Evolutionary conservation across 2,797 vertebrate species (phyloP).

Genomic region (Notolabrus celidotus): DNA sequence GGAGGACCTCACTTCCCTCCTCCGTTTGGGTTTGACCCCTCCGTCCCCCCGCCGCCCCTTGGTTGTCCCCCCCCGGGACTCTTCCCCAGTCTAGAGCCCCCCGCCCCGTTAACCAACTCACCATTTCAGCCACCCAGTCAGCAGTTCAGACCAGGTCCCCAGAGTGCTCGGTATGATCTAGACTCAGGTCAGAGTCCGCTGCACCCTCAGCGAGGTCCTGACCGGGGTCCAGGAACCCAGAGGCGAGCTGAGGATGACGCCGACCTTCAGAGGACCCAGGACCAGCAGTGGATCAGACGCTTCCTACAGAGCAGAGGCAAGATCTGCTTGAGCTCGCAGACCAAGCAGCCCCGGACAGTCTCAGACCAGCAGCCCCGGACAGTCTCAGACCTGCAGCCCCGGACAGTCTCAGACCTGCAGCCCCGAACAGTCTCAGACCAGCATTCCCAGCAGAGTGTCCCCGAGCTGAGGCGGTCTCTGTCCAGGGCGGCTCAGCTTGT

Average conservation of each 20-base stretch:
- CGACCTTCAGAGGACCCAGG: constrained; percentile 57
- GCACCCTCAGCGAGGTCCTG: not conserved
- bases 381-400: not conserved
- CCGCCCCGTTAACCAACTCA: not conserved
- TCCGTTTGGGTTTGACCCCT: constrained; percentile 70
- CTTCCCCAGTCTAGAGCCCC: not conserved
- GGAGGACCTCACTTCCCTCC: constrained; percentile 10
- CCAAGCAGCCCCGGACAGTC: not conserved
- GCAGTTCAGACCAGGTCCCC: constrained; percentile 4
- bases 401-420: not conserved
- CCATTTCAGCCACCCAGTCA: constrained; percentile 21
- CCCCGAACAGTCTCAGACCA: too few species aligned
- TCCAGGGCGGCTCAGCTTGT: constrained; percentile 70
- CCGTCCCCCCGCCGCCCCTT: constrained; percentile 73
- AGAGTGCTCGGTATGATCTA: not conserved
- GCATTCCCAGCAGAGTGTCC: too few species aligned
- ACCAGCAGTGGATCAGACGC: constrained; percentile 72
- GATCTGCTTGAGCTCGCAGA: not conserved
- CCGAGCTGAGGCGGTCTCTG: constrained; percentile 61
- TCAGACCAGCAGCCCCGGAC: not conserved
- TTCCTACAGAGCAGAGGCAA: constrained; percentile 58
- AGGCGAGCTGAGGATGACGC: constrained; percentile 37
- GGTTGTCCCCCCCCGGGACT: constrained; percentile 34
- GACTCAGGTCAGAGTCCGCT: not conserved
- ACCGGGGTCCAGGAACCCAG: not conserved